phyloP scores from a whole-genome alignment of 92 coral and sea anemone species.

The Parazoanthus darwini region DNA sequence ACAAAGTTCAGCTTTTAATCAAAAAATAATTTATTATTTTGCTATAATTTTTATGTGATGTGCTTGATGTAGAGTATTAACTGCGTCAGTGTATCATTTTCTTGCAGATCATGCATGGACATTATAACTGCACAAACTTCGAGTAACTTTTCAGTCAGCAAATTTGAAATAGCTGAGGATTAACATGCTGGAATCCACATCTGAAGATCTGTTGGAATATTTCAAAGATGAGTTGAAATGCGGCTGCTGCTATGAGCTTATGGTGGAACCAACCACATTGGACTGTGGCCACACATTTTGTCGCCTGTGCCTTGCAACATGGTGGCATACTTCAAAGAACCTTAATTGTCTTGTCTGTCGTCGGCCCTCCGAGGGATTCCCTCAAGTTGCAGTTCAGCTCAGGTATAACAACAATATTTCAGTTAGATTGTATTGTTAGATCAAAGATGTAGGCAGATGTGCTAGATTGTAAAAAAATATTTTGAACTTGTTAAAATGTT shows the following conservation, averaged over 20 bases:
- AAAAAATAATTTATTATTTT: too few species aligned
- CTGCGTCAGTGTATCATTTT: too few species aligned
- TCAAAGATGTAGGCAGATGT: too few species aligned
- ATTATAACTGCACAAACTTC: neutral
- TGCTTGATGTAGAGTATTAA: too few species aligned
- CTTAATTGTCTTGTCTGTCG: constrained; percentile 92
- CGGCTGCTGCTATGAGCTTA: constrained; percentile 90
- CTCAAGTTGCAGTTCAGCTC: constrained; percentile 72
- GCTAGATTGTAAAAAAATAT: too few species aligned
- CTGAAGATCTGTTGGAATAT: constrained; percentile 2
- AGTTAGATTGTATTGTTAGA: neutral
- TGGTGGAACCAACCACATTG: constrained; percentile 96
- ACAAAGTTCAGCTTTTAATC: too few species aligned
- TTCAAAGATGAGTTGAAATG: constrained; percentile 79
- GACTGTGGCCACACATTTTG: constrained; percentile 98
- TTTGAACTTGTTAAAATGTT: too few species aligned
- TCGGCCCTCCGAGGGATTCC: constrained; percentile 80
- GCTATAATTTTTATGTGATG: too few species aligned
- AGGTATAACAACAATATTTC: constrained; percentile 48
- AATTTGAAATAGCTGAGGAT: neutral
- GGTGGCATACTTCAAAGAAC: constrained; percentile 81
- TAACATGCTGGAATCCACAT: neutral
- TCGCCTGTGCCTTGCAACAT: constrained; percentile 86
- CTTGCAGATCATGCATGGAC: neutral
- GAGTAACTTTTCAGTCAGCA: neutral